Evolutionary conservation across 2,888 invertebrate genomes (phyloP).

Genomic region (Eupithecia subfuscata): DNA sequence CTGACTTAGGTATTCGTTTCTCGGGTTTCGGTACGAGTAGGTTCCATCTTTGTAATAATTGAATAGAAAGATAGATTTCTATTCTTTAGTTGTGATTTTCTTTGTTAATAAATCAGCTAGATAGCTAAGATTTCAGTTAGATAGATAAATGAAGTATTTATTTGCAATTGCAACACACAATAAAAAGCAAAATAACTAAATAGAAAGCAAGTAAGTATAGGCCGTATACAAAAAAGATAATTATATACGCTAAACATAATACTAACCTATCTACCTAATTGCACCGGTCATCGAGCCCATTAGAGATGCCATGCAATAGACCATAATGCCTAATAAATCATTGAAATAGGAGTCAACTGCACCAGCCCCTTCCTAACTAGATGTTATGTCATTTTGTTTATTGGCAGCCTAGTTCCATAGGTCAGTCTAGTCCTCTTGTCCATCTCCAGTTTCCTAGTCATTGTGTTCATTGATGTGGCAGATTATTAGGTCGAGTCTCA

Average conservation of each 20-base stretch:
- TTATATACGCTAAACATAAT: too few species aligned
- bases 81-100: neutral
- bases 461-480: slow-evolving; percentile 24
- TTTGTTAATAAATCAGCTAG: neutral
- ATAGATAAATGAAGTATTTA: neutral
- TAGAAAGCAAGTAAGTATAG: too few species aligned
- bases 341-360: slow-evolving; percentile 19
- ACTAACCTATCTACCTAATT: neutral
- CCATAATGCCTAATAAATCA: slow-evolving; percentile 13
- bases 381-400: slow-evolving; percentile 10
- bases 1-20: too few species aligned
- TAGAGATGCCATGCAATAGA: slow-evolving; percentile 13
- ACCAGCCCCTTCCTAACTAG: neutral
- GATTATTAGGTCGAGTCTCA: slow-evolving; percentile 19
- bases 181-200: too few species aligned
- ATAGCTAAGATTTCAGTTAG: too few species aligned
- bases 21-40: too few species aligned
- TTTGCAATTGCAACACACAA: neutral
- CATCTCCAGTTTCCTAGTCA: slow-evolving; percentile 28
- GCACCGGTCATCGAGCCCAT: neutral
- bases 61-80: neutral
- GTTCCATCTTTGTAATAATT: neutral
- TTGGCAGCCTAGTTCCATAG: slow-evolving; percentile 21
- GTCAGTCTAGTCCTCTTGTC: slow-evolving; percentile 16
- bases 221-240: neutral